Conservation (phyloP, 2,797 vertebrate genomes). For the Octomys mimax region DNA sequence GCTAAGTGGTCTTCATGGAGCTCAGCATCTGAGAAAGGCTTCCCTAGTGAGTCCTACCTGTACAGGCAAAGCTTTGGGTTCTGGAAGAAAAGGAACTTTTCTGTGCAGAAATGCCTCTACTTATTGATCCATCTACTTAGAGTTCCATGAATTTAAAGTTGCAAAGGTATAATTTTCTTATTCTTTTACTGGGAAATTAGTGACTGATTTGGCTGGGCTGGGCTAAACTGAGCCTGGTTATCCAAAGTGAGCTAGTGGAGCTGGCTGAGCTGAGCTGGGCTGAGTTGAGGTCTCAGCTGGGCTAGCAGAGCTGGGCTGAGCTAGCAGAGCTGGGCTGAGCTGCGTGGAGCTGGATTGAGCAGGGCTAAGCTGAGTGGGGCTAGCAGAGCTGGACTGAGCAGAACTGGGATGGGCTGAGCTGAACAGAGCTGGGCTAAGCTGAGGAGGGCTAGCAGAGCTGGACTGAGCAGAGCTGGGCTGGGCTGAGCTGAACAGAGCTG, state of each 20-base stretch:
- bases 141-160: background rate
- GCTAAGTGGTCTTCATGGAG: too few relatives aligned
- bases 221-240: background rate
- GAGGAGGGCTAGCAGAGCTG: background rate
- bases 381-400: background rate
- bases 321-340: background rate
- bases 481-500: background rate
- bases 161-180: background rate
- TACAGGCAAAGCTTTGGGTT: accelerated
- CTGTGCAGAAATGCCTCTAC: accelerated
- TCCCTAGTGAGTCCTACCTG: background rate
- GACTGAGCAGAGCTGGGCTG: background rate
- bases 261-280: background rate
- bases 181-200: background rate
- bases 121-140: background rate
- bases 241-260: background rate
- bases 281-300: too few relatives aligned
- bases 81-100: background rate
- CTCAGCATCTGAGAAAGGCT: accelerated
- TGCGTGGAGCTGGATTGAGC: accelerated
- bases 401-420: accelerated
- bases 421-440: background rate
- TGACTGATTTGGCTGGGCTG: background rate
- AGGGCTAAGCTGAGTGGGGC: accelerated
- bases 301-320: background rate